Conservation (phyloP, 1,140 invertebrate species). For the Eupristina koningsbergeri region DNA sequence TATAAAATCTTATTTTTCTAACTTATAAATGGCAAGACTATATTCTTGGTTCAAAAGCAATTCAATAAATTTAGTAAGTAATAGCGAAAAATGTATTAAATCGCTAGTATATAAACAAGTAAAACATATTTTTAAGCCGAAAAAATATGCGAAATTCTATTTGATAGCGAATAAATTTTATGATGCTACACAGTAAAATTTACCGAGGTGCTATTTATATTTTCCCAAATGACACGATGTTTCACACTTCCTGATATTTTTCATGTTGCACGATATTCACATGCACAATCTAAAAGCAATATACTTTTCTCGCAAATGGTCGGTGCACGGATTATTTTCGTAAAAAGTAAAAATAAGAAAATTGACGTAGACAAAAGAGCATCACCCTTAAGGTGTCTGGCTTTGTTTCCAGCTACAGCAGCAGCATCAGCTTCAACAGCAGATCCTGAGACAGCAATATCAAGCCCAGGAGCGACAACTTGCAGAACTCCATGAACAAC, state of each 20-base stretch:
- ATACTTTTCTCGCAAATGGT: too few relatives aligned
- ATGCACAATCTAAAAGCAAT: too few relatives aligned
- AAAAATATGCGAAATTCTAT: too few relatives aligned
- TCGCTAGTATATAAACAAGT: too few relatives aligned
- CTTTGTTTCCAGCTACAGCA: conserved; percentile 85
- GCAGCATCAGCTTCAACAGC: conserved; percentile 91
- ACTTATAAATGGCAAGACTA: too few relatives aligned
- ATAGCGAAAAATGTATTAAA: too few relatives aligned
- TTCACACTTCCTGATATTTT: not conserved
- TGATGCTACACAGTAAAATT: not conserved
- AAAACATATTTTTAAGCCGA: not conserved
- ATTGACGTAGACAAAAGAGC: conserved; percentile 43
- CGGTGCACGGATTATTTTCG: too few relatives aligned
- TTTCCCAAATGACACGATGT: not conserved
- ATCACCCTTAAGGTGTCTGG: conserved; percentile 71
- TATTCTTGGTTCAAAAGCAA: too few relatives aligned
- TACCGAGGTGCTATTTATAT: not conserved
- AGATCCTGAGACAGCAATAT: conserved; percentile 89
- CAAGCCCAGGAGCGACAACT: conserved; percentile 91
- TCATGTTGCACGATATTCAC: too few relatives aligned
- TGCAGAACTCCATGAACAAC: conserved; percentile 86
- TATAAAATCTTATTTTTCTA: too few relatives aligned
- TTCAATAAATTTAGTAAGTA: too few relatives aligned
- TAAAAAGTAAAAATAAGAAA: not conserved
- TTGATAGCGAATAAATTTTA: too few relatives aligned